These are phyloP conservation scores for Trichoplusia ni DNA, from an alignment of 1,140 invertebrate species.

Conservation along the genomic window DNA sequence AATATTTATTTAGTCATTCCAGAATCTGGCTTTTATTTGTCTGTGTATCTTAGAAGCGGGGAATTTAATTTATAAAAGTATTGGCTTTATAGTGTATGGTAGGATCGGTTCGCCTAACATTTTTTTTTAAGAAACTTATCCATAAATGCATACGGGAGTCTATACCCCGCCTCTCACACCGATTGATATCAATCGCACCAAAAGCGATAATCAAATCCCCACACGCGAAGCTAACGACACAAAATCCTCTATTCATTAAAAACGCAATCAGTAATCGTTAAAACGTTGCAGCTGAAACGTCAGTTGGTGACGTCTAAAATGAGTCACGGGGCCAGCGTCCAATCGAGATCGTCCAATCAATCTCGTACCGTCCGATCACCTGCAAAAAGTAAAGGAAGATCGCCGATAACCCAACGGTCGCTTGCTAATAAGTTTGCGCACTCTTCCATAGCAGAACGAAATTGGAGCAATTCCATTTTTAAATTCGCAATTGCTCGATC, in stretches of 20 bases:
- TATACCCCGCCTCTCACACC: too few species aligned
- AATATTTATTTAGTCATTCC: too few species aligned
- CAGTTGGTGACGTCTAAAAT: slow-evolving; percentile 39
- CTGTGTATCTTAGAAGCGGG: too few species aligned
- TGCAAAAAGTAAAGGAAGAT: slow-evolving; percentile 69
- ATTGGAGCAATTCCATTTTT: slow-evolving; percentile 70
- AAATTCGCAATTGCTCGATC: slow-evolving; percentile 66
- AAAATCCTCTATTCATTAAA: slow-evolving; percentile 14
- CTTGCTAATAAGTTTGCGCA: slow-evolving; percentile 73
- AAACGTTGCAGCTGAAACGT: background rate
- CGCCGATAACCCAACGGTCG: slow-evolving; percentile 56
- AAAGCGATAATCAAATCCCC: background rate
- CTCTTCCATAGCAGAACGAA: slow-evolving; percentile 69
- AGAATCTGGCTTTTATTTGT: too few species aligned
- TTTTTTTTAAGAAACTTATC: too few species aligned
- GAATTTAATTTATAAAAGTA: too few species aligned
- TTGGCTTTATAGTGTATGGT: too few species aligned
- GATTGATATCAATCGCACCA: too few species aligned
- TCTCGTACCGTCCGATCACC: slow-evolving; percentile 36
- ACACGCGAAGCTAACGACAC: background rate
- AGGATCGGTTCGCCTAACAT: too few species aligned
- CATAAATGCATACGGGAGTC: too few species aligned
- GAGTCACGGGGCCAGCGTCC: slow-evolving; percentile 56
- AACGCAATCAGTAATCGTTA: slow-evolving; percentile 17
- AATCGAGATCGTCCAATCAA: slow-evolving; percentile 61